Base-by-base conservation (phyloP, 1,140 invertebrate species). In the Halyomorpha halys region DNA sequence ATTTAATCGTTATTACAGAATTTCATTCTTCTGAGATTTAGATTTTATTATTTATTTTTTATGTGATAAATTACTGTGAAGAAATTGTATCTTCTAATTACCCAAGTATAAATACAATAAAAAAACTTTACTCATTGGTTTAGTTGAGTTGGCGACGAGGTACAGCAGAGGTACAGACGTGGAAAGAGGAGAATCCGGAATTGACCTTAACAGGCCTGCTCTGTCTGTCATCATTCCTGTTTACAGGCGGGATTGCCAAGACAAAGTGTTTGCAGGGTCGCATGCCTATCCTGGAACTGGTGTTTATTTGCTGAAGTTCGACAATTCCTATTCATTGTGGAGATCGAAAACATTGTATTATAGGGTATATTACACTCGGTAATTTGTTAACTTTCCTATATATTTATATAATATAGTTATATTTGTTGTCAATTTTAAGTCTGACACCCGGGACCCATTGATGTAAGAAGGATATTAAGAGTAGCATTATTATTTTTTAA, bases 281-380 rank as follows among this genome's bases (percentile, higher is more conserved):
- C 97, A 99, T 77, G 80, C 84, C 25, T 99, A 99, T 78, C 97
- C 97, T 5, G 96, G 91, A 19, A 86, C 92, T 78, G 97, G 97
- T 44, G 90, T 98, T 44, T 99, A 99, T 78, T 78, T 98, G 73
- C 80, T 99, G 11, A 99, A 99, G 79, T 99, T 99, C 77, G 97
- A 99, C 78, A 99, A 99, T 78, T 96, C 94, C 0, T 99, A 98
- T 77, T 98, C 94, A 49, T 78, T 99, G 63, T 99, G 96, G 96
- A 84, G 97, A 70, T 97, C 93, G 69, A 99, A 99, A 85, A 97
- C 93, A 14, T 81, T 99, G 27, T 99, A 98, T 75, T 99, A 99
- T 77, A 82, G 96, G 76, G 94, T 99, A 49, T 99, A 97, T 75
- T 99, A 98, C 72, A 97, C 94, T 60, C 84, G 84, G 67, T 85